Conservation (phyloP, 1,140 invertebrate genomes). For the Drosophila eugracilis region DNA sequence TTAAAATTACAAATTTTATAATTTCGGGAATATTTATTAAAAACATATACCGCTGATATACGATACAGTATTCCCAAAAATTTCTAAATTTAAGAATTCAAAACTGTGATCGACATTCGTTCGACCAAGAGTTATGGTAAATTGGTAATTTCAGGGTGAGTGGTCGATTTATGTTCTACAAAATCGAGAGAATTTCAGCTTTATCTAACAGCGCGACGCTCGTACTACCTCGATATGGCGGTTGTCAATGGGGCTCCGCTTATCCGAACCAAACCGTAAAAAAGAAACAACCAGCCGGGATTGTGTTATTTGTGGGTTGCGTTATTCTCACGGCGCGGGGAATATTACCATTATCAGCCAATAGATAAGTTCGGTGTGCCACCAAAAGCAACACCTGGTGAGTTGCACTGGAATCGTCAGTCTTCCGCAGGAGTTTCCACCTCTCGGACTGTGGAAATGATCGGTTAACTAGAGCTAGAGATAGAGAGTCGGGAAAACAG, state of each 20-base stretch:
- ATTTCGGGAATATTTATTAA: no score
- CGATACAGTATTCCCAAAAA: no score
- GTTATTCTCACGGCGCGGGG: constrained; percentile 34
- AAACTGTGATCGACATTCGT: not conserved
- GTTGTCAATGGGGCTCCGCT: constrained; percentile 47
- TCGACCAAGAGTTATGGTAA: not conserved
- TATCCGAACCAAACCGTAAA: constrained; percentile 24
- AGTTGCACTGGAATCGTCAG: constrained; percentile 50
- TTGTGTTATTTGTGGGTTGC: constrained; percentile 14
- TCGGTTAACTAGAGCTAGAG: constrained; percentile 2
- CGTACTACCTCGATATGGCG: constrained; percentile 24
- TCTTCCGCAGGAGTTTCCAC: constrained; percentile 54
- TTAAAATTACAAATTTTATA: no score
- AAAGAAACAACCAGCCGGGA: constrained; percentile 24
- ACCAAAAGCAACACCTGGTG: constrained; percentile 26
- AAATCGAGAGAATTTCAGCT: constrained; percentile 7
- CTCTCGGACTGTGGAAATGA: constrained; percentile 40
- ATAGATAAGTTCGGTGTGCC: constrained; percentile 53
- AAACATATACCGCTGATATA: no score
- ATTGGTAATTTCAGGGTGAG: not conserved
- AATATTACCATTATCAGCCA: constrained; percentile 35
- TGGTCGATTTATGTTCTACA: constrained; percentile 1
- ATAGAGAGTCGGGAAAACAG: constrained; percentile 27
- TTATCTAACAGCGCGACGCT: constrained; percentile 27
- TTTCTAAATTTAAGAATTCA: no score